Percentiles rank a stretch among this genome's conserved stretches.
Conservation (phyloP, 2,888 invertebrate genomes). For the Muscina levida region DNA sequence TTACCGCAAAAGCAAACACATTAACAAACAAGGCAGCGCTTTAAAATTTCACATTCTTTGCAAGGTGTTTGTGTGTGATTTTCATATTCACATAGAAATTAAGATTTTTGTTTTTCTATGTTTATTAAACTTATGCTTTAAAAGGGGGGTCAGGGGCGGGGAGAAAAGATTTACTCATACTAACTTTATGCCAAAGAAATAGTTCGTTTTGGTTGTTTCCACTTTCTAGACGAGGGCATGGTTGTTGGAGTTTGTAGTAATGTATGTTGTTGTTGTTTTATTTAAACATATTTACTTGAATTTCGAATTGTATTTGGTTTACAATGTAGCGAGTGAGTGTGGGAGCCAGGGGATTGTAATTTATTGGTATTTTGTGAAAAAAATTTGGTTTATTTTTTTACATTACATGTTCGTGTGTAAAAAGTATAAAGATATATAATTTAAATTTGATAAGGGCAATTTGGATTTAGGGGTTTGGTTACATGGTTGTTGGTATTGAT, state of each 20-base stretch:
- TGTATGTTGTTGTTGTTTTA: constrained; percentile 1
- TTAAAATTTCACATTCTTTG: constrained; percentile 50
- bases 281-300: too few relatives aligned
- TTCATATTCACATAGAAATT: constrained; percentile 7
- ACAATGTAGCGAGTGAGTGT: too few relatives aligned
- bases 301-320: too few relatives aligned
- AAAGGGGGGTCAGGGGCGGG: constrained; percentile 2
- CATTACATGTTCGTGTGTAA: constrained; percentile 54
- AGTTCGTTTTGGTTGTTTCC: neutral
- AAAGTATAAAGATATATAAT: constrained; percentile 55
- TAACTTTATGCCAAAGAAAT: too few relatives aligned
- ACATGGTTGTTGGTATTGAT: too few relatives aligned
- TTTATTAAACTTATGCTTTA: constrained; percentile 58
- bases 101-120: neutral
- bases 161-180: constrained; percentile 16
- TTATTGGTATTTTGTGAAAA: too few relatives aligned
- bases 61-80: constrained; percentile 41
- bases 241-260: constrained; percentile 12
- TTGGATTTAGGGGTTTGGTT: constrained; percentile 18
- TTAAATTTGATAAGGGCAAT: constrained; percentile 26
- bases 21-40: constrained; percentile 50
- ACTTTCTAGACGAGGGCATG: neutral
- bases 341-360: too few relatives aligned
- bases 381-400: constrained; percentile 43
- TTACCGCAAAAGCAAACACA: constrained; percentile 41